Base-by-base conservation (phyloP, 2,888 invertebrate genomes). In the Cantharis lateralis region DNA sequence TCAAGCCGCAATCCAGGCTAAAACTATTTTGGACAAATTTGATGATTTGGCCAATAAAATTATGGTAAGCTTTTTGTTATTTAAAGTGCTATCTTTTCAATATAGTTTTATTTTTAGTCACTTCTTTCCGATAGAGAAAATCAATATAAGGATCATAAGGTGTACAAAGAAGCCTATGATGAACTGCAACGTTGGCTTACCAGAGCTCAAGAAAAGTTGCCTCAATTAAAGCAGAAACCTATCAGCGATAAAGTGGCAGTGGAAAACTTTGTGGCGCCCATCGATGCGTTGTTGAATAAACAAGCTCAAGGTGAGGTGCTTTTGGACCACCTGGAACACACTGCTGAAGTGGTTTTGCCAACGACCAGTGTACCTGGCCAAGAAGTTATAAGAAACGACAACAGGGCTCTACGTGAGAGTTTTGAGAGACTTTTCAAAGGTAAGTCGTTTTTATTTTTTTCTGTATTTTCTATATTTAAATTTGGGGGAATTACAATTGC, bases 141-240 rank as follows among this genome's bases (percentile, higher is more conserved):
- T 84, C 95, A 97, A 85, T 96, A 95, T 84, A 93, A 94, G 85
- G 96, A 97, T 86, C 97, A 97, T 85, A 92, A 95, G 79, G 87
- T 94, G 1, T 98, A 97, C 86, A 97, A 97, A 86, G 97, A 97
- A 88, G 95, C 97, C 5, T 94, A 95, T 81, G 97, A 97, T 84
- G 96, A 96, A 84, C 91, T 98, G 15, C 94, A 95, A 70, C 93
- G 94, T 72, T 98, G 98, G 97, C 90, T 98, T 79, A 93, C 93
- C 72, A 91, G 96, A 81, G 95, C 96, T 0, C 92, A 96, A 79
- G 97, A 97, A 88, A 96, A 96, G 86, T 93, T 97, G 79, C 97
- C 97, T 3, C 94, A 95, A 4, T 89, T 96, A 78, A 96, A 95
- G 86, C 96, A 96, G 77, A 92, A 95, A 82, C 93, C 95, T 3